Conservation (phyloP, 2,888 invertebrate genomes). For the Drosophila algonquin region DNA sequence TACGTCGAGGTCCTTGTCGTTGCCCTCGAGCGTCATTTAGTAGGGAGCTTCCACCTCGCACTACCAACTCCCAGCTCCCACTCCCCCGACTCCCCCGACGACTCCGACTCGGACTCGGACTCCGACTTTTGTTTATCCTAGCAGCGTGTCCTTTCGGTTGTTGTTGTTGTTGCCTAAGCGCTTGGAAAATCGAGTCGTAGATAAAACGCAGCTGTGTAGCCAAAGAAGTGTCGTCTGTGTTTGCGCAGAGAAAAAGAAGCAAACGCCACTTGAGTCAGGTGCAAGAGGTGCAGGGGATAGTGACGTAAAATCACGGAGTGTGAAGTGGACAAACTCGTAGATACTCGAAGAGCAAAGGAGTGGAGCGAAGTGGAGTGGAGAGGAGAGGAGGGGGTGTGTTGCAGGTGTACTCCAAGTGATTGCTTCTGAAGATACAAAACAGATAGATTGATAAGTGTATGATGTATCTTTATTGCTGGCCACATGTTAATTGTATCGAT, state of each 20-base stretch:
- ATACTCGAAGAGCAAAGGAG: not conserved
- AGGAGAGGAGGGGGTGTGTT: not conserved
- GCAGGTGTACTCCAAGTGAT: not conserved
- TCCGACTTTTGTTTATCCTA: conserved; percentile 62
- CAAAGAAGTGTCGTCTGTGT: conserved; percentile 62
- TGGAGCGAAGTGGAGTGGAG: not conserved
- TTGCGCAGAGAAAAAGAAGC: conserved; percentile 42
- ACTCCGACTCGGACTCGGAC: not conserved
- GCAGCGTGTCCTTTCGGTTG: conserved; percentile 22
- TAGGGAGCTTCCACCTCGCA: conserved; percentile 20
- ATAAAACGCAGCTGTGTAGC: conserved; percentile 66
- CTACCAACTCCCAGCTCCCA: not conserved
- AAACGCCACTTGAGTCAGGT: conserved; percentile 22
- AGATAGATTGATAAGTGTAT: not conserved
- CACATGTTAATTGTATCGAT: not conserved
- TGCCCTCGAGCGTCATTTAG: conserved; percentile 75
- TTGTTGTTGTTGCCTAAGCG: conserved; percentile 62
- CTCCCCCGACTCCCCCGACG: not conserved
- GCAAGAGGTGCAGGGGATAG: conserved; percentile 4
- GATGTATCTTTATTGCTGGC: not conserved
- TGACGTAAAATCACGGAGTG: conserved; percentile 6
- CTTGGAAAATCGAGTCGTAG: conserved; percentile 73
- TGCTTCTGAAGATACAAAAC: not conserved
- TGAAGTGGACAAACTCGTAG: conserved; percentile 9
- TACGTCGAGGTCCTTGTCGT: conserved; percentile 58